Base-by-base conservation (phyloP, 1,140 invertebrate genomes). In the Drosophila baimaii region DNA sequence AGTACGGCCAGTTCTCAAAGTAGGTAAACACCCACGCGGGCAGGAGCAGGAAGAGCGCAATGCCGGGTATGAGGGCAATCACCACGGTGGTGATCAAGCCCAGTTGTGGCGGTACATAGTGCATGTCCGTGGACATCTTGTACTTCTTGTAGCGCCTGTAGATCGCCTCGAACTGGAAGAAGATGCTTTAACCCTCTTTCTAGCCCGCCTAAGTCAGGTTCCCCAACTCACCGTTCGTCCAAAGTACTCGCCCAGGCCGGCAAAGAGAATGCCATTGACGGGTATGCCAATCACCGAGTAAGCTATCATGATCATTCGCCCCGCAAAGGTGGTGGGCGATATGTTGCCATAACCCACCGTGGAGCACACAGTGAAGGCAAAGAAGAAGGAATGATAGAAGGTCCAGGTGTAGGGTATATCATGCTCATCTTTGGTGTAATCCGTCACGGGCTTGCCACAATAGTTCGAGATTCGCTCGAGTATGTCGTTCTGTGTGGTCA, bases 221-320 rank as follows among this genome's bases (percentile, higher is more conserved):
- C 5, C 0, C 19, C 1, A 0, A 15, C 90, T 93, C 93, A 95
- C 96, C 93, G 93, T 94, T 75, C 93, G 93, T n/a, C 95, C 95
- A 84, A 97, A 98, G 88, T 95, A 97, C 81, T 96, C 96, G 52
- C 96, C 96, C 8, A 97, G 91, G 41, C 95, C 95, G 1, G 96
- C 94, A 19, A 98, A 94, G 10, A 98, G 93, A 54, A 98, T 97
- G 92, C 96, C 97, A 86, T 98, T 98, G 88, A 99, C 95, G 0
- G 98, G 98, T 69, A 99, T 98, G n/a, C 98, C 98, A 62, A 99
- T 95, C 17, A 99, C 92, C 0, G 96, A 97, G 91, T 99, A 99
- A 64, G 97, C 95, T 80, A 99, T 98, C 93, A 98, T 98, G 37
- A 98, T 93, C 52, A 98, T 95, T 65, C 97, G 95, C 15, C 97